Percentiles rank a stretch among this genome's conserved stretches.
Conservation (phyloP, 2,888 invertebrate genomes). For the Auanema sp. region DNA sequence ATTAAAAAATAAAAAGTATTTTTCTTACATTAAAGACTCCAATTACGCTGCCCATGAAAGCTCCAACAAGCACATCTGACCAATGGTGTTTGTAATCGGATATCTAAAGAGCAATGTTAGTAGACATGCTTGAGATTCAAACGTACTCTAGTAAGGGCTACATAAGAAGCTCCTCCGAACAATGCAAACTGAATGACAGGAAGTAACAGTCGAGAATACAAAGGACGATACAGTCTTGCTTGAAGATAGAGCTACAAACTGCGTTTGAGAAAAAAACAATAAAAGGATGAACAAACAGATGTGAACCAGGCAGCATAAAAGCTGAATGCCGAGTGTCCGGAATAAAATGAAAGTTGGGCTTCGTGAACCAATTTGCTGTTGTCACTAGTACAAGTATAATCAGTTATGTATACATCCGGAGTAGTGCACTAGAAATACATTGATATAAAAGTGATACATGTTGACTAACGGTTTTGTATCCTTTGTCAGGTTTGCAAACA, state of each 20-base stretch:
- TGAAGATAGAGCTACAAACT: conserved; percentile 79
- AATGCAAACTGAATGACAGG: conserved; percentile 83
- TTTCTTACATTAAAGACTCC: conserved; percentile 40
- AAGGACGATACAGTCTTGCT: conserved; percentile 78
- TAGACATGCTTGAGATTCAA: conserved; percentile 1
- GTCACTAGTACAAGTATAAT: conserved; percentile 49
- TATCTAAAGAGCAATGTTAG: conserved; percentile 24
- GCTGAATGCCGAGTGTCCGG: conserved; percentile 63
- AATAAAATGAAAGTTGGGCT: conserved; percentile 62
- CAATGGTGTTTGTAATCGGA: conserved; percentile 83
- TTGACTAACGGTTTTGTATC: conserved; percentile 33
- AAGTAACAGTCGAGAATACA: conserved; percentile 76
- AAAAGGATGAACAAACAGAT: conserved; percentile 36
- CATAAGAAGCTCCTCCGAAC: conserved; percentile 68
- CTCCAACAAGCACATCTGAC: conserved; percentile 89
- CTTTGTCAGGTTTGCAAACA: conserved; percentile 76
- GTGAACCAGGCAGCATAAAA: conserved; percentile 64
- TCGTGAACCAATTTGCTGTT: conserved; percentile 57
- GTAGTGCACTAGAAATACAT: conserved; percentile 29
- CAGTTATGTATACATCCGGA: conserved; percentile 49
- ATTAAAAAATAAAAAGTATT: background rate
- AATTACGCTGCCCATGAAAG: conserved; percentile 66
- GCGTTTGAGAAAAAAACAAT: conserved; percentile 1
- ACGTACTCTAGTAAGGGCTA: conserved; percentile 30
- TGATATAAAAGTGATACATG: background rate